Conservation (phyloP, 2,797 vertebrate species). For the Choloepus didactylus region DNA sequence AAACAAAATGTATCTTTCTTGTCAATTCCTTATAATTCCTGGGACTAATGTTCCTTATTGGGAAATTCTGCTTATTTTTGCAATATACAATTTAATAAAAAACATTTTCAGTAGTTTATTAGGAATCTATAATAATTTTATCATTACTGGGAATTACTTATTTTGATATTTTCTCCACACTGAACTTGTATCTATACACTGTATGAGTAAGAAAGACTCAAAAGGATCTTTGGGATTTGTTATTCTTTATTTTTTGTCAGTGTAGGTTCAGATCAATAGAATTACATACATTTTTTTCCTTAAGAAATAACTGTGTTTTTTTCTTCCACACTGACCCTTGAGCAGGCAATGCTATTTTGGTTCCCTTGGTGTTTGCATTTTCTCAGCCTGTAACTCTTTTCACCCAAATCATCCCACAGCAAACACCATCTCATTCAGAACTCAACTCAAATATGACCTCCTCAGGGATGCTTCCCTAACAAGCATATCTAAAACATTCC, state of each 20-base stretch:
- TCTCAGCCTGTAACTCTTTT: neutral
- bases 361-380: neutral
- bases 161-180: neutral
- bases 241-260: neutral
- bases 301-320: neutral
- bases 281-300: neutral
- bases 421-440: neutral
- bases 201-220: neutral
- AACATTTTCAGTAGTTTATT: neutral
- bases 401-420: neutral
- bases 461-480: neutral
- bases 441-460: neutral
- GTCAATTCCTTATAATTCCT: neutral
- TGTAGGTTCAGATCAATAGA: neutral
- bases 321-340: neutral
- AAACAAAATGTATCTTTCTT: neutral
- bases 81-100: neutral
- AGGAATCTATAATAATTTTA: constrained; percentile 9
- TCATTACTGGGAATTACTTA: neutral
- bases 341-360: neutral
- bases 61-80: neutral
- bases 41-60: neutral
- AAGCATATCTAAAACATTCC: neutral
- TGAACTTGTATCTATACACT: neutral
- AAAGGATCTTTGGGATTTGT: neutral